phyloP scores from a whole-genome alignment of 1,140 invertebrate genomes.

The Calliopsis andreniformis region DNA sequence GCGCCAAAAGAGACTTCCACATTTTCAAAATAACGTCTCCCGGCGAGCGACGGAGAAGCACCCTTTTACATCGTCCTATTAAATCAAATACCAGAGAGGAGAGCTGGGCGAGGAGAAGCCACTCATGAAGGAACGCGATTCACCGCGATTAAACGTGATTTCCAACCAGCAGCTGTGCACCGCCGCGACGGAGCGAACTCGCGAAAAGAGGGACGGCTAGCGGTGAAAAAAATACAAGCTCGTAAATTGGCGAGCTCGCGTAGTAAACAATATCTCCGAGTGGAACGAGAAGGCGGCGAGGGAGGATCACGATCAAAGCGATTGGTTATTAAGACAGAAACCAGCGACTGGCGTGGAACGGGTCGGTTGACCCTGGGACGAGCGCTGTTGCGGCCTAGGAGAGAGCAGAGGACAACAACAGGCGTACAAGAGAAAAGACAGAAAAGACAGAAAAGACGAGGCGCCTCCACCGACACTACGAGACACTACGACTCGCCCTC shows the following conservation, averaged over 20 bases:
- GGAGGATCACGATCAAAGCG: slow-evolving; percentile 33
- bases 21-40: slow-evolving; percentile 50
- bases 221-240: neutral
- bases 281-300: neutral
- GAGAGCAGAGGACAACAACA: neutral
- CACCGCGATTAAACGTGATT: slow-evolving; percentile 36
- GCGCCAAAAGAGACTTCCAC: slow-evolving; percentile 53
- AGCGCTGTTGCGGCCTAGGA: too few species aligned
- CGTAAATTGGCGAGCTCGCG: neutral
- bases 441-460: slow-evolving; percentile 57
- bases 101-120: slow-evolving; percentile 7
- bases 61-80: slow-evolving; percentile 45
- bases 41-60: neutral
- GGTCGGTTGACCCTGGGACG: slow-evolving; percentile 44
- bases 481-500: slow-evolving; percentile 64
- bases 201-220: too few species aligned
- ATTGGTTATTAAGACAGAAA: slow-evolving; percentile 47
- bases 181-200: too few species aligned
- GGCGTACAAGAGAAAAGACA: slow-evolving; percentile 26
- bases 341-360: neutral
- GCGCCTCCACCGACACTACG: slow-evolving; percentile 60
- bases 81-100: slow-evolving; percentile 42
- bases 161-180: slow-evolving; percentile 14
- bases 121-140: slow-evolving; percentile 12
- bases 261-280: neutral